These are phyloP conservation scores for Loxodonta africana DNA, from an alignment of 2,113 vertebrate genomes.

Conservation along the genomic window DNA sequence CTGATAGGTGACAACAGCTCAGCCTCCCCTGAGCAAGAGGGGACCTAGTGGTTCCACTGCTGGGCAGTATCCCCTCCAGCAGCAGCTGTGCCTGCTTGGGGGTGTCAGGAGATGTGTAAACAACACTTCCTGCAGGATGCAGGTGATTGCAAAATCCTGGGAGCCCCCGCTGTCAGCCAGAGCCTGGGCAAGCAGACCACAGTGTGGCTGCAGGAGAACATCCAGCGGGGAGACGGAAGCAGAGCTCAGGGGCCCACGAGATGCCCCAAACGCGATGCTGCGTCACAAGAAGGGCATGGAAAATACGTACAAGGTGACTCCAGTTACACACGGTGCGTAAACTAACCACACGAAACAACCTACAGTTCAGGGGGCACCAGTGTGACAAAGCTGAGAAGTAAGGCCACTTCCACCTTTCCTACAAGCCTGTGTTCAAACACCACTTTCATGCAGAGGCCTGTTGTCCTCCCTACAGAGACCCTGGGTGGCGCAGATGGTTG, in stretches of 20 bases:
- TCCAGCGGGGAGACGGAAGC: no score
- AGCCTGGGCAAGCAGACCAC: no score
- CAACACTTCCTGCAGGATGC: not conserved
- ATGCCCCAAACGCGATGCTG: accelerated
- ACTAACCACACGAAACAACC: no score
- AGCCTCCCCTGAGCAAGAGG: not conserved
- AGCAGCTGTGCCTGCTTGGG: not conserved
- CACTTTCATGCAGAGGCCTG: no score
- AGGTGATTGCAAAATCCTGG: not conserved
- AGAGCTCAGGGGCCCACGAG: not conserved
- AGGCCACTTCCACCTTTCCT: not conserved
- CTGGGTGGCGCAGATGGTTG: no score
- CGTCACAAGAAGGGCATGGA: no score
- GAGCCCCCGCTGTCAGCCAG: not conserved
- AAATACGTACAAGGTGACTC: not conserved
- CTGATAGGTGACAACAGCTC: not conserved
- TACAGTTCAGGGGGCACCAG: no score
- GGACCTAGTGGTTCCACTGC: not conserved
- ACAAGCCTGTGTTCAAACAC: not conserved
- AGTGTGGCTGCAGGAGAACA: no score
- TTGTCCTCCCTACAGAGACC: no score
- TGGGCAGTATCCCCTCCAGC: not conserved
- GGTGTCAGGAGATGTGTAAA: not conserved
- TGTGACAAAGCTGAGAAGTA: not conserved
- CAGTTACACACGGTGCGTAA: not conserved